Percentiles rank a stretch among this genome's conserved stretches.
Evolutionary conservation across 2,888 invertebrate genomes (phyloP).

Genomic region (Isotomurus palustris): DNA sequence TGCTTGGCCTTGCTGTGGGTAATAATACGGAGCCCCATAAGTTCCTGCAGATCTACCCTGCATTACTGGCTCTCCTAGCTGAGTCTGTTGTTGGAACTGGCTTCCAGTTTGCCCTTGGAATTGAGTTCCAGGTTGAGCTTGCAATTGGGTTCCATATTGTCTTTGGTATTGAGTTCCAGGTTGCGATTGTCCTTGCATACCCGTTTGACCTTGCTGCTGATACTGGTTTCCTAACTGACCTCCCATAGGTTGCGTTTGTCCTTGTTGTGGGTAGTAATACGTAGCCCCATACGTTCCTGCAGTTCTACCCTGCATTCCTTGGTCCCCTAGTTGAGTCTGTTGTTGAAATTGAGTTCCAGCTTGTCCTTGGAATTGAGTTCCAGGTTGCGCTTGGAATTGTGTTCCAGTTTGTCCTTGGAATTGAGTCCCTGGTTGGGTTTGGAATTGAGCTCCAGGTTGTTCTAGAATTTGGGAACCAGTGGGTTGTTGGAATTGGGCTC

Average conservation of each 20-base stretch:
- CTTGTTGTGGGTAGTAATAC: background rate
- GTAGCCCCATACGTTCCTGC: too few relatives aligned
- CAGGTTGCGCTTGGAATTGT: too few relatives aligned
- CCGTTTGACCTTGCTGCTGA: conserved; percentile 3
- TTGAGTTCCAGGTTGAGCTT: background rate
- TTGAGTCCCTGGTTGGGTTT: conserved; percentile 1
- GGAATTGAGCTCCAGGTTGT: background rate
- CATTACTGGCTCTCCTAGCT: background rate
- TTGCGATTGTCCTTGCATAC: conserved; percentile 2
- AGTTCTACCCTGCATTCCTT: background rate
- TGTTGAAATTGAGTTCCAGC: background rate
- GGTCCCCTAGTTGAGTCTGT: background rate
- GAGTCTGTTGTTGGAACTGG: background rate
- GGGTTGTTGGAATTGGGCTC: background rate
- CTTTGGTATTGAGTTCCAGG: background rate
- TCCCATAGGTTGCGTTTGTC: background rate
- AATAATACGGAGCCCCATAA: too few relatives aligned
- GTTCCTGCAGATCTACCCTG: background rate
- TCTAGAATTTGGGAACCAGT: background rate
- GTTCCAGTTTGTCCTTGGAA: too few relatives aligned
- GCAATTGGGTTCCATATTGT: too few relatives aligned
- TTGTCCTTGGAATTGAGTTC: background rate
- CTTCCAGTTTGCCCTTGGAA: background rate
- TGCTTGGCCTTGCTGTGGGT: conserved; percentile 1
- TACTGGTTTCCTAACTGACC: background rate